A percentile compares a stretch with the other conserved stretches of the same genome.
phyloP scores from a whole-genome alignment of 2,888 invertebrate species.

The Lycaena phlaeas region DNA sequence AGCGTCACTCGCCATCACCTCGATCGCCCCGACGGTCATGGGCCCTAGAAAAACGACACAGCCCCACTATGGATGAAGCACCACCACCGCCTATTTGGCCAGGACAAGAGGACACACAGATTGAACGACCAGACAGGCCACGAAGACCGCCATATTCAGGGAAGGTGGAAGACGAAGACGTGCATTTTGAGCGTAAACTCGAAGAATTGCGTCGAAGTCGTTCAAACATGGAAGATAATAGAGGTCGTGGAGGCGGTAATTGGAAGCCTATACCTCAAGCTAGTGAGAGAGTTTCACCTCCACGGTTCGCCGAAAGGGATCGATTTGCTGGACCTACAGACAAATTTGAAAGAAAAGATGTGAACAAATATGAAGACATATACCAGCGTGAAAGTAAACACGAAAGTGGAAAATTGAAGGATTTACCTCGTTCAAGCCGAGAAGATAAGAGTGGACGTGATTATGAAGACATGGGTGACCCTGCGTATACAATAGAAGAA shows the following conservation, averaged over 20 bases:
- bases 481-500: slow-evolving; percentile 15
- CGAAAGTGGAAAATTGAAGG: too few relatives aligned
- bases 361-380: slow-evolving; percentile 14
- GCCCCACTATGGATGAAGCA: slow-evolving; percentile 38
- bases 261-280: slow-evolving; percentile 19
- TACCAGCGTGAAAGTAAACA: slow-evolving; percentile 21
- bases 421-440: slow-evolving; percentile 11
- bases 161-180: slow-evolving; percentile 20
- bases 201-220: slow-evolving; percentile 11
- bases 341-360: slow-evolving; percentile 14
- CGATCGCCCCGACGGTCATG: slow-evolving; percentile 55
- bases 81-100: slow-evolving; percentile 58
- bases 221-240: slow-evolving; percentile 16
- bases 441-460: slow-evolving; percentile 12
- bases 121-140: slow-evolving; percentile 17
- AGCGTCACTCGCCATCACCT: slow-evolving; percentile 47
- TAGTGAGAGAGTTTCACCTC: slow-evolving; percentile 12
- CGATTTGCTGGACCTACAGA: slow-evolving; percentile 12
- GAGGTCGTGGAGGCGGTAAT: slow-evolving; percentile 16
- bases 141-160: slow-evolving; percentile 24
- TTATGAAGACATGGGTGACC: slow-evolving; percentile 11
- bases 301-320: slow-evolving; percentile 14
- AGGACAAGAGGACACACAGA: slow-evolving; percentile 28
- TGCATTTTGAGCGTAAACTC: slow-evolving; percentile 24
- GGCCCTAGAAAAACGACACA: slow-evolving; percentile 54